Base-by-base conservation (phyloP, 1,140 invertebrate genomes). In the Asbolus verrucosus region DNA sequence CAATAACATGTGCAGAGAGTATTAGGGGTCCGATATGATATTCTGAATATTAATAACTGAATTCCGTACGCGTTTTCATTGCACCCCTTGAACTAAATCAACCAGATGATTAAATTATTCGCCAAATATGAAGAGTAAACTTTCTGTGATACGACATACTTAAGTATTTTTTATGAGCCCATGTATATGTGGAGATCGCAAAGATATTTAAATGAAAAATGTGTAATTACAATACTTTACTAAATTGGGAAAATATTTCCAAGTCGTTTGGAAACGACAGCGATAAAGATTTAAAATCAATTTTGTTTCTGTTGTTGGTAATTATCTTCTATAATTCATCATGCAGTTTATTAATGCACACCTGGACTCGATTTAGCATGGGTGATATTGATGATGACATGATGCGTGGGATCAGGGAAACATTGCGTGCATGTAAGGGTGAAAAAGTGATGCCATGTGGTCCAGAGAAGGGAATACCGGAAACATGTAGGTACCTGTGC, bases 21-120 rank as follows among this genome's bases (percentile, higher is more conserved):
- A 70, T 61, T 60, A 59, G 62, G 69, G 69, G 43, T 39, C 54
- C 61, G 11, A 43, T 46, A 70, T 65, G 19, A 67, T 66, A 67
- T 66, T 27, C 61, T 43, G 69, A 66, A 70, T 70, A 70, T 70
- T 70, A 70, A 70, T 70, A 70, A 66, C 46, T 46, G 63, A 65
- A 70, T 70, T 70, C 69, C 69, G 39, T 50, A 31, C 65, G 65
- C 43, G 43, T 36, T 66, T 66, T 30, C 30, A 54, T 66, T 66
- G 31, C 61, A 63, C 61, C 61, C 61, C 39, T 63, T 27, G 19
- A 63, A 63, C 61, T 63, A 63, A 63, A 63, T 63, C 61, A 63
- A 63, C 61, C 61, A 63, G 61, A 63, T 63, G 39, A 63, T 63
- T 63, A 63, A 63, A 63, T 63, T 63, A 63, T 39, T 63, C 61